Evolutionary conservation across 2,113 vertebrate species (phyloP), one percentile per base, ranked within the genome.

Genomic region (Columba livia): DNA sequence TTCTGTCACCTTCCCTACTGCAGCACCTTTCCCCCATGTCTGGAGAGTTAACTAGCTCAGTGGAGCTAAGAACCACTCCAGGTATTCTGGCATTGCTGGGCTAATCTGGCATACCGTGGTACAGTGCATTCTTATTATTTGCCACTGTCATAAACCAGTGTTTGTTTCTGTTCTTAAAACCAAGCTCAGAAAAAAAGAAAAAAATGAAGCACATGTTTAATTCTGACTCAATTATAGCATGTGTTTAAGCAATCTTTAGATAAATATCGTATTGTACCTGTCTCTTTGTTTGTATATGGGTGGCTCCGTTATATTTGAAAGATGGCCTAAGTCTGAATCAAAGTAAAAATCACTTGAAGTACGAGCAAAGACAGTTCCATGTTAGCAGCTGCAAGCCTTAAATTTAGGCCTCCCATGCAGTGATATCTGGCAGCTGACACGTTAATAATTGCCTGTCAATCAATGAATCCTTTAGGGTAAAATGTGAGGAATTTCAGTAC

Each of bases 361-460:
- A 61, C 0, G 0, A 92, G 72, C 11, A 60, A 65, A 74, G 48
- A 42, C 10, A 83, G 14, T 57, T 86, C 40, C 26, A 15, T 34
- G 24, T 78, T 72, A 47, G 36, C 70, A 90, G 34, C 53, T 73
- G 12, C 65, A 93, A 75, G 50, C 44, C 31, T 69, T 79, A 47
- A 18, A 19, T 19, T 85, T 54, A 88, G 54, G 53, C 31, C 28
- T 79, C 66, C 1, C 0, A 5, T 48, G 53, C 44, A 72, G 65
- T 62, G 38, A 67, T 86, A 7, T 72, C 77, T 89, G 65, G 47
- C 50, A 75, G 50, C 44, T 79, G 57, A 47, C 54, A 12, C n/a
- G 13, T 42, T 88, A 66, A 66, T 93, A 94, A 79, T 91, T 92
- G 38, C 75, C 47, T 85, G 72, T 86, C 85, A 86, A 3, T 93